Base-by-base conservation (phyloP, 2,797 vertebrate species). In the Peromyscus aztecus region DNA sequence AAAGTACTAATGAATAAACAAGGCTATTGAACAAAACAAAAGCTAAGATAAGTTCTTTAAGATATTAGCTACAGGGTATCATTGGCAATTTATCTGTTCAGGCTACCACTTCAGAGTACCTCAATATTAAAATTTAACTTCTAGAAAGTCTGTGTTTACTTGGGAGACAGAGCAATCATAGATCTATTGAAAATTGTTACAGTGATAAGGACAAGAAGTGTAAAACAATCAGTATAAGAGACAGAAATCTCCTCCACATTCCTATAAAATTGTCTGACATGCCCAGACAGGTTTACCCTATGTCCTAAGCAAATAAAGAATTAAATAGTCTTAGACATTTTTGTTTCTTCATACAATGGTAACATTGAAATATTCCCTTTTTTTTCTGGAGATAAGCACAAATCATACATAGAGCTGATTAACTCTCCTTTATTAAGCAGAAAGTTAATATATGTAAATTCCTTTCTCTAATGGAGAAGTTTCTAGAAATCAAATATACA, bases 71-170 rank as follows among this genome's bases (percentile, higher is more conserved):
- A 34, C 29, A n/a, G 2, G 24, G 8, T 80, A 31, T 89, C 83
- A 7, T 8, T 77, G 40, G 21, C 6, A 71, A 24, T n/a, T 92
- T 90, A n/a, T 69, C 57, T 57, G 31, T 16, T 69, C 9, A 8
- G 14, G 19, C 4, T 77, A 52, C 52, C 40, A 75, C 8, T 78
- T 3, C 19, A 61, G n/a, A 90, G 27, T 6, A 83, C 55, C 6
- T 34, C 73, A 61, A 85, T 17, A 63, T 55, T 63, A 88, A 61
- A 40, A 85, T 81, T 63, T 81, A 46, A 29, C 34, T 61, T 82
- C 80, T 90, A 43, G 78, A 95, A 69, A 63, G 83, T 63, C 24
- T 82, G 37, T 91, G 21, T 52, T 96, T 94, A 27, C 37, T 24
- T 78, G 78, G 46, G 40, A 78, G 40, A 78, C 4, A 65, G 69